Base-by-base conservation (phyloP, 2,888 invertebrate genomes). In the Temnothorax rugatulus region DNA sequence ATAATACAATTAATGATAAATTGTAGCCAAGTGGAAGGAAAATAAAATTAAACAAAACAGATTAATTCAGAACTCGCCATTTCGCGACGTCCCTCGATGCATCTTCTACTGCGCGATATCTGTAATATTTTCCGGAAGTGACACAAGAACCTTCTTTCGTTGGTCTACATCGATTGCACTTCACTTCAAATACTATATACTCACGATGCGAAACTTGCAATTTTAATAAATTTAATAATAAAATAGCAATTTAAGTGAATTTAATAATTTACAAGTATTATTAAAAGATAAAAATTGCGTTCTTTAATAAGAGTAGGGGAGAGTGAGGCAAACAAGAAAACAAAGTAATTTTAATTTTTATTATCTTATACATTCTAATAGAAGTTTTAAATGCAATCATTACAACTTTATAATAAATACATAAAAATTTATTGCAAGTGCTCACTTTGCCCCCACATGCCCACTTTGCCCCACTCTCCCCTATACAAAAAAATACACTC, bases 11-110 rank as follows among this genome's bases (percentile, higher is more conserved):
- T 52, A 71, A 71, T 34, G 13, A 52, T 21, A 71, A 52, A 13
- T 34, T 52, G 15, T n/a, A 71, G 8, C 15, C 41, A 66, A 66
- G 4, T 21, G 4, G 8, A 18, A 59, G 0, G 0, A 34, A 71
- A 52, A 34, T 34, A 29, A 21, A 34, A 15, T 69, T 34, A 52
- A 52, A 41, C n/a, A 71, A 71, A 52, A 52, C 21, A 52, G 9
- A 52, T 71, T 71, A 38, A 29, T 29, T 69, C 4, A 21, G n/a
- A 38, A 71, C 34, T 71, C n/a, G 15, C n/a, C 9, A 71, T 71
- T 34, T 71, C 9, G 21, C 21, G 15, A 71, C 4, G 13, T 69
- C n/a, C n/a, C 29, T n/a, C 8, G 15, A 34, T 52, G 13, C n/a
- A 52, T 52, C 15, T 52, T 69, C 13, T 29, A n/a, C 47, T 41